phyloP scores from a whole-genome alignment of 2,888 invertebrate genomes.

The Dicranocentrus wangi region DNA sequence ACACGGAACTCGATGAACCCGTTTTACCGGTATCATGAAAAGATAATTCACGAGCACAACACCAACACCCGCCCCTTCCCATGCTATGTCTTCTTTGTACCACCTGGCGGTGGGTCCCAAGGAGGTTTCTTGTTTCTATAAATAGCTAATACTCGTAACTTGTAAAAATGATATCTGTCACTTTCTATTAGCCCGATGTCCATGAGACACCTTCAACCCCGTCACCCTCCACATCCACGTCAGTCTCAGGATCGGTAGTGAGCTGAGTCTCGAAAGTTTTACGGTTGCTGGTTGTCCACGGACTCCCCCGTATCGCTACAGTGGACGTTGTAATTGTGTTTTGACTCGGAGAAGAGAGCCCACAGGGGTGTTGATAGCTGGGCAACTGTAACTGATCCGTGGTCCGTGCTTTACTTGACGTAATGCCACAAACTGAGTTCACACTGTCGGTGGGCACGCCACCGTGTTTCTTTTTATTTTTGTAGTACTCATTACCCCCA shows the following conservation, averaged over 20 bases:
- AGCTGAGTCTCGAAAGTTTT: conserved; percentile 67
- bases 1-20: too few relatives aligned
- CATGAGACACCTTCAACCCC: conserved; percentile 65
- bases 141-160: too few relatives aligned
- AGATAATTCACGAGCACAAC: too few relatives aligned
- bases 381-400: conserved; percentile 48
- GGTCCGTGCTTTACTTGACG: conserved; percentile 46
- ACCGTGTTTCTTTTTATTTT: conserved; percentile 66
- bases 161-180: too few relatives aligned
- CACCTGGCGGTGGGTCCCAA: too few relatives aligned
- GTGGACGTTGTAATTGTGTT: conserved; percentile 53
- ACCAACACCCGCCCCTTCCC: too few relatives aligned
- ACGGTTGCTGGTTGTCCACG: conserved; percentile 59
- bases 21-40: too few relatives aligned
- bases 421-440: conserved; percentile 52
- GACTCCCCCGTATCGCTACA: conserved; percentile 43
- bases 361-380: conserved; percentile 39
- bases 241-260: conserved; percentile 66
- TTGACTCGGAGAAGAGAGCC: conserved; percentile 42
- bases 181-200: conserved; percentile 59
- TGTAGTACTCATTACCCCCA: conserved; percentile 81
- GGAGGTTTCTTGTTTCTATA: too few relatives aligned
- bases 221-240: conserved; percentile 65
- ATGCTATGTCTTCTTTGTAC: too few relatives aligned
- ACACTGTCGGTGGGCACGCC: conserved; percentile 27